Conservation (phyloP, 92 coral and sea anemone genomes). For the Zoanthus sociatus region DNA sequence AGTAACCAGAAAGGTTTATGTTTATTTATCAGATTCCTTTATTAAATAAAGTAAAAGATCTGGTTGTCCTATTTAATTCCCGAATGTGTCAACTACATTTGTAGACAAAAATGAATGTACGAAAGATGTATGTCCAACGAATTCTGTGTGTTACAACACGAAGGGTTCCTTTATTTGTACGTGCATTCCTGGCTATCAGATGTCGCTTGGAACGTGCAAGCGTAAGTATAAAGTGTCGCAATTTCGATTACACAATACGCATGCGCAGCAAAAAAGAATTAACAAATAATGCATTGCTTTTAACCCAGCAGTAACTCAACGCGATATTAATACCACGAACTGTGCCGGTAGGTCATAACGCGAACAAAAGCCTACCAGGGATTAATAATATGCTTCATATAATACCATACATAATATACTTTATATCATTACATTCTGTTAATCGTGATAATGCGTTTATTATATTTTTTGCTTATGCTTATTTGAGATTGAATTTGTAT, state of each 20-base stretch:
- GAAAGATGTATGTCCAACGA: constrained; percentile 77
- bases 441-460: background rate
- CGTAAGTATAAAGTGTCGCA: constrained; percentile 59
- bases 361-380: background rate
- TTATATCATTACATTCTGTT: background rate
- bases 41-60: background rate
- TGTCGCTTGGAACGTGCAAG: constrained; percentile 75
- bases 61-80: background rate
- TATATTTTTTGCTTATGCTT: background rate
- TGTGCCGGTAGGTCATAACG: background rate
- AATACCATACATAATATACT: background rate
- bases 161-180: constrained; percentile 84
- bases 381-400: background rate
- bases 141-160: constrained; percentile 85
- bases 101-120: constrained; percentile 87
- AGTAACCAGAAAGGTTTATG: too few species aligned
- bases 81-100: constrained; percentile 8
- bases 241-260: background rate
- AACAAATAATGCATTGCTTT: background rate
- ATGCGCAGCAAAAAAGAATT: background rate
- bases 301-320: background rate
- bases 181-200: constrained; percentile 86
- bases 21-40: too few species aligned
- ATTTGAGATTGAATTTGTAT: too few species aligned
- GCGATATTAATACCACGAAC: background rate